These are phyloP conservation scores for Achlya flavicornis DNA, from an alignment of 2,888 invertebrate genomes.

Conservation along the genomic window DNA sequence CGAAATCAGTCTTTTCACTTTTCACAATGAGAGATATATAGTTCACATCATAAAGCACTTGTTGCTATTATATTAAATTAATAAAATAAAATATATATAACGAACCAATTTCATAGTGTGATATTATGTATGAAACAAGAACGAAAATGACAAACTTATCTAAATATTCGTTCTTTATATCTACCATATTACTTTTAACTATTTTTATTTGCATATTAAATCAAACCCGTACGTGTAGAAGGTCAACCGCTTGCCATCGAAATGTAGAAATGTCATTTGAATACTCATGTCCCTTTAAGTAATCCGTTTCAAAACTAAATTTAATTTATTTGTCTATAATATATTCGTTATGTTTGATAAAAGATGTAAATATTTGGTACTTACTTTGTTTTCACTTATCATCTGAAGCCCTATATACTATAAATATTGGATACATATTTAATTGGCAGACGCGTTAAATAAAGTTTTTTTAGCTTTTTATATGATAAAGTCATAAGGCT, in stretches of 20 bases:
- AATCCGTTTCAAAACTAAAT: constrained; percentile 10
- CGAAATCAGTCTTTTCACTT: too few relatives aligned
- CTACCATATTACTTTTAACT: constrained; percentile 25
- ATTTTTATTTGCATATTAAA: constrained; percentile 23
- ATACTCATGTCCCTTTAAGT: constrained; percentile 25
- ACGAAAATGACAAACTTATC: constrained; percentile 41
- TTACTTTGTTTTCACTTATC: too few relatives aligned
- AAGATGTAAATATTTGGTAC: too few relatives aligned
- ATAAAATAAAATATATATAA: constrained; percentile 27
- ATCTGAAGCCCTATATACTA: too few relatives aligned
- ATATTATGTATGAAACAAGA: constrained; percentile 32
- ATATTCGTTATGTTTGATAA: too few relatives aligned
- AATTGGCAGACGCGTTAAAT: too few relatives aligned
- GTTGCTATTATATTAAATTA: not conserved
- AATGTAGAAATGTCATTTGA: constrained; percentile 28
- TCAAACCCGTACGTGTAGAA: constrained; percentile 41
- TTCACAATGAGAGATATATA: not conserved
- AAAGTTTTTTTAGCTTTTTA: too few relatives aligned
- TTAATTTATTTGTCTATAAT: not conserved
- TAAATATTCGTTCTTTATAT: constrained; percentile 47
- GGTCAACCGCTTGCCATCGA: constrained; percentile 50
- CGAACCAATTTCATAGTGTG: constrained; percentile 58
- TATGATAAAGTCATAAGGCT: too few relatives aligned
- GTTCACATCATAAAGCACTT: constrained; percentile 11
- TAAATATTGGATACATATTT: too few relatives aligned